Base-by-base conservation (phyloP, 2,888 invertebrate species). In the Camponotus fellah region DNA sequence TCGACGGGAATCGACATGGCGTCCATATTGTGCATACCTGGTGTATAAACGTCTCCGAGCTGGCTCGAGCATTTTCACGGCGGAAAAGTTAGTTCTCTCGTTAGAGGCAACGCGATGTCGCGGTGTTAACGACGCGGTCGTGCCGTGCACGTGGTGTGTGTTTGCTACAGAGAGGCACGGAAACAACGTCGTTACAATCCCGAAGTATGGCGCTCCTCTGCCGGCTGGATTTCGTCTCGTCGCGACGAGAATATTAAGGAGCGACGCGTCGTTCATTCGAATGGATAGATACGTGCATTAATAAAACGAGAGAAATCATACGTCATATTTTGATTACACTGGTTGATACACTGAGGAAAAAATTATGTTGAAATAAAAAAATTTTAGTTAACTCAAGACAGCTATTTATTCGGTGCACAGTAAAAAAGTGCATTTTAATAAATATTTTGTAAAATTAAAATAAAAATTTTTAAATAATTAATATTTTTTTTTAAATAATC, bases 1-100 rank as follows among this genome's bases (percentile, higher is more conserved):
- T 49, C 72, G 85, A 80, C 85, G 80, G 53, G 75, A 85, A 89
- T 88, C 87, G 87, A 88, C 85, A 66, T 37, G 72, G 65, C 79
- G 69, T 69, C 77, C 40, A 17, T 53, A n/a, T 68, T 77, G 68
- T 68, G 10, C 2, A 26, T 26, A 26, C 32, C 34, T 66, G 56
- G 9, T 26, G 26, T 53, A 66, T 21, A 58, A 32, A 12, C 56
- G 66, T 68, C 40, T 68, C 32, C 32, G 21, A n/a, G n/a, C n/a
- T n/a, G 37, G 37, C 40, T 40, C 32, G 40, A 68, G 14, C 60
- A 76, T 60, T 66, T 76, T n/a, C 6, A 37, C 64, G 17, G 21
- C 21, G 53, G 69, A 83, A 83, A 79, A 83, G 68, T 79, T 79
- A 64, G 77, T 79, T 83, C 56, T 79, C 79, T 79, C 79, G 64